A percentile compares a stretch with the other conserved stretches of the same genome.
These are phyloP conservation scores for Dioctria rufipes DNA, from an alignment of 2,888 invertebrate species.

Conservation along the genomic window DNA sequence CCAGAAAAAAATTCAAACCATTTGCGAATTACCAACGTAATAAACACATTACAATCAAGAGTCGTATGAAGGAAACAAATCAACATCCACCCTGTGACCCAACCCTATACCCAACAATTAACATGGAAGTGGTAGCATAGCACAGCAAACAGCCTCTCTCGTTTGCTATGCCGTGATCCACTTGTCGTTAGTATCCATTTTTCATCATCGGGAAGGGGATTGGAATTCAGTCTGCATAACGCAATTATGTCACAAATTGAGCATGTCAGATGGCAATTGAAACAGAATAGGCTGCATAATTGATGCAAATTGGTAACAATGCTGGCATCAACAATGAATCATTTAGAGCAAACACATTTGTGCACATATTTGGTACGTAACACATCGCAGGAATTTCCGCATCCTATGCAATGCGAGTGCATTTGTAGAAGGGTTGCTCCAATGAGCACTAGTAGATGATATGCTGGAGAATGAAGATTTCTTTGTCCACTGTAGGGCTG, in stretches of 20 bases:
- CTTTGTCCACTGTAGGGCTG: too few relatives aligned
- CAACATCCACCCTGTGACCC: neutral
- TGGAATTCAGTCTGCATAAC: constrained; percentile 50
- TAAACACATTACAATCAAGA: constrained; percentile 10
- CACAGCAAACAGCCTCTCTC: neutral
- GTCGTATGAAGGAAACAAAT: neutral
- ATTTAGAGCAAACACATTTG: constrained; percentile 54
- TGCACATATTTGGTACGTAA: constrained; percentile 3
- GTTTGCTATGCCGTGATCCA: constrained; percentile 29
- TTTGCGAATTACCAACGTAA: neutral
- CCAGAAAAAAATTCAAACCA: neutral
- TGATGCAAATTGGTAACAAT: constrained; percentile 59
- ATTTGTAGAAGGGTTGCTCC: too few relatives aligned
- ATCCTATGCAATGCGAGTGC: too few relatives aligned
- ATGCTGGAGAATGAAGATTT: too few relatives aligned
- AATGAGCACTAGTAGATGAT: too few relatives aligned
- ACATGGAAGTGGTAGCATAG: constrained; percentile 13
- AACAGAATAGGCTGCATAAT: constrained; percentile 59
- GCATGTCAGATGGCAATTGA: constrained; percentile 60
- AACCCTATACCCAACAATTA: constrained; percentile 16
- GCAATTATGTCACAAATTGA: constrained; percentile 60
- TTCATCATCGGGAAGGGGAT: constrained; percentile 37
- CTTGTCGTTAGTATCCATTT: constrained; percentile 50
- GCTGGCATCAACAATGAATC: constrained; percentile 60
- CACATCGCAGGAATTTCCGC: too few relatives aligned